phyloP scores from a whole-genome alignment of 2,888 invertebrate species.

The Hydraecia micacea region DNA sequence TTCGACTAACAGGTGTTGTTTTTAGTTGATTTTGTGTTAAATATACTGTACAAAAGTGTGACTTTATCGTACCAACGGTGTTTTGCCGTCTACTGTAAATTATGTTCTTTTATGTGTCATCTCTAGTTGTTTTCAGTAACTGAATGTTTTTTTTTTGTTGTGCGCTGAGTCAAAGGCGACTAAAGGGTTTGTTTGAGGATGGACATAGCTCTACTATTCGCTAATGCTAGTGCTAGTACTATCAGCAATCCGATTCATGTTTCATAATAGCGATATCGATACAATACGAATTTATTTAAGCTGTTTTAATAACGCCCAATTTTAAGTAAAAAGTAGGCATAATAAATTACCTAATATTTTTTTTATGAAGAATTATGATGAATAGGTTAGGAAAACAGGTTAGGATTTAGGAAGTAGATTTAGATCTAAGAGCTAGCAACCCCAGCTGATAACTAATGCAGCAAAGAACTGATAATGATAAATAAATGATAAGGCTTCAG shows the following conservation, averaged over 20 bases:
- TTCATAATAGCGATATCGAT: no score
- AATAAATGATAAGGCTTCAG: conserved; percentile 60
- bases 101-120: neutral
- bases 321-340: neutral
- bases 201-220: neutral
- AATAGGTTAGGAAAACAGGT: neutral
- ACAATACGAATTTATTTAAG: neutral
- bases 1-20: conserved; percentile 35
- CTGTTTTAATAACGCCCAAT: neutral
- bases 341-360: neutral
- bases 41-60: neutral
- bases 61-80: neutral
- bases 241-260: neutral
- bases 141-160: neutral
- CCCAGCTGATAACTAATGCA: conserved; percentile 62
- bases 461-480: conserved; percentile 60
- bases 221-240: neutral
- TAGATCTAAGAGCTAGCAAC: conserved; percentile 38
- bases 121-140: neutral
- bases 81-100: neutral
- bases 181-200: neutral
- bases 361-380: neutral
- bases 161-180: neutral
- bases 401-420: conserved; percentile 13
- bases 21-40: neutral